phyloP scores from a whole-genome alignment of 2,797 vertebrate species.

The Pempheris klunzingeri region DNA sequence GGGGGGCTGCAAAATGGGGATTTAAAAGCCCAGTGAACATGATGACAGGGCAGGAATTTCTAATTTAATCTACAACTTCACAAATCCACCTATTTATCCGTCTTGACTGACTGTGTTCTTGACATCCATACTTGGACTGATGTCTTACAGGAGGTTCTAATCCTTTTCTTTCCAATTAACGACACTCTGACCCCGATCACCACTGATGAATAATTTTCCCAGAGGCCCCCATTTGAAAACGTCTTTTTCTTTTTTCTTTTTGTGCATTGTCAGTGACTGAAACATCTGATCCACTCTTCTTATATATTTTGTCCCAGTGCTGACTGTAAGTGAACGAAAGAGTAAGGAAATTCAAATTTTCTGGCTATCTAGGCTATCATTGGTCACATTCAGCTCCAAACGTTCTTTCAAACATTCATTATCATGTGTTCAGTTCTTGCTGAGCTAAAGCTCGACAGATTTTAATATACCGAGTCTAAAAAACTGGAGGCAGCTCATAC shows the following conservation, averaged over 20 bases:
- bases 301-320: neutral
- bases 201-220: slow-evolving; percentile 1
- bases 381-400: neutral
- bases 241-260: neutral
- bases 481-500: neutral
- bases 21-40: slow-evolving; percentile 45
- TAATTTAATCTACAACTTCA: slow-evolving; percentile 28
- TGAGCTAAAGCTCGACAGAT: neutral
- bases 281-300: neutral
- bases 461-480: neutral
- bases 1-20: slow-evolving; percentile 36
- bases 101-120: slow-evolving; percentile 20
- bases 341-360: neutral
- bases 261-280: neutral
- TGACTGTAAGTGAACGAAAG: neutral
- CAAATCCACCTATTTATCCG: slow-evolving; percentile 37
- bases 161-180: neutral
- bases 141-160: neutral
- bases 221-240: neutral
- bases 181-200: neutral
- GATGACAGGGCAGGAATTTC: slow-evolving; percentile 38
- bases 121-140: slow-evolving; percentile 14
- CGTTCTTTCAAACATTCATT: too few relatives aligned
- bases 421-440: neutral
- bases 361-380: neutral